Evolutionary conservation across 2,888 invertebrate genomes (phyloP).

Genomic region (Eretmocerus hayati): DNA sequence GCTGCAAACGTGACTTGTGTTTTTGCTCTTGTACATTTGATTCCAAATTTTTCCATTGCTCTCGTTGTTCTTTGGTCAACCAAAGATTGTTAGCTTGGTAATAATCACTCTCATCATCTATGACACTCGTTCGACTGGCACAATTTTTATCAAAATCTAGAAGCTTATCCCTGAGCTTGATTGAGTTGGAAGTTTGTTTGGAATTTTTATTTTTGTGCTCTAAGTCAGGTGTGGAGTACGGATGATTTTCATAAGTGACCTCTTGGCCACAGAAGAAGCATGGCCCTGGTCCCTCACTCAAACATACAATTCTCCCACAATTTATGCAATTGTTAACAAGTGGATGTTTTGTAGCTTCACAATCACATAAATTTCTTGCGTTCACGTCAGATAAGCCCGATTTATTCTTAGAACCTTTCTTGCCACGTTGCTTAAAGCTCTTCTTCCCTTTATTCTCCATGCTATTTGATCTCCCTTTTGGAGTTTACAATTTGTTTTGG

Average conservation of each 20-base stretch:
- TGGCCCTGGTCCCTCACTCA: constrained; percentile 94
- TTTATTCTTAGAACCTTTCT: constrained; percentile 9
- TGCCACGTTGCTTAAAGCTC: constrained; percentile 11
- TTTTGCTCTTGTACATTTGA: constrained; percentile 61
- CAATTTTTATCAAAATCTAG: constrained; percentile 76
- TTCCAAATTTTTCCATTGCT: constrained; percentile 60
- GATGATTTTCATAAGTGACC: constrained; percentile 48
- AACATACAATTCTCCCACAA: constrained; percentile 92
- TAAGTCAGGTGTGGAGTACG: neutral
- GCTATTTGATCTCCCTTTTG: neutral
- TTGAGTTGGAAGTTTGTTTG: neutral
- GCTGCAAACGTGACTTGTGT: constrained; percentile 60
- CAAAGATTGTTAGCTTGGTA: constrained; percentile 78
- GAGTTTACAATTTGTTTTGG: neutral
- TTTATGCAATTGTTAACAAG: constrained; percentile 87
- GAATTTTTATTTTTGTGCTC: neutral
- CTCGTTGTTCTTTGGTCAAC: constrained; percentile 66
- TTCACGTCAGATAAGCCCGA: constrained; percentile 10
- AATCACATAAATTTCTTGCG: constrained; percentile 60
- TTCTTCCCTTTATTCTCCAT: neutral
- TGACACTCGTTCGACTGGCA: constrained; percentile 67
- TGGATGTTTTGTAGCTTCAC: constrained; percentile 84
- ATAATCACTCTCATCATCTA: constrained; percentile 93
- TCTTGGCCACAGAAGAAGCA: constrained; percentile 86
- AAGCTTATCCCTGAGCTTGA: constrained; percentile 68